These are phyloP conservation scores for Ctena decussata DNA, from an alignment of 2,888 invertebrate genomes.

Conservation along the genomic window DNA sequence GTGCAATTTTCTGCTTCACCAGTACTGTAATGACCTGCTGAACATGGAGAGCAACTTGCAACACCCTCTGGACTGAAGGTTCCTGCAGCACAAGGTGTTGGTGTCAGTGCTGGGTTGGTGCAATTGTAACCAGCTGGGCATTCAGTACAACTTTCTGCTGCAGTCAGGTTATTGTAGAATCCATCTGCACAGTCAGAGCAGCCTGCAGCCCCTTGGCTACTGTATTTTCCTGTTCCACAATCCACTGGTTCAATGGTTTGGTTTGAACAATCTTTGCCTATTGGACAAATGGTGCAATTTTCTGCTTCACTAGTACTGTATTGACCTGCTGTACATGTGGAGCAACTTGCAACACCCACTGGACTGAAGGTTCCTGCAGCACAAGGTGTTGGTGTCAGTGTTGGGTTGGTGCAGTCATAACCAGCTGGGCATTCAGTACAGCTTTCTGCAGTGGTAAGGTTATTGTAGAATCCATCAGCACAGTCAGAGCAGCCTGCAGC, in stretches of 20 bases:
- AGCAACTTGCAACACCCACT: conserved; percentile 75
- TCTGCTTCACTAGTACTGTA: conserved; percentile 71
- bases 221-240: conserved; percentile 52
- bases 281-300: conserved; percentile 70
- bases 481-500: conserved; percentile 58
- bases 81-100: conserved; percentile 53
- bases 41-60: conserved; percentile 67
- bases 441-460: conserved; percentile 23
- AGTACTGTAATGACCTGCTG: conserved; percentile 65
- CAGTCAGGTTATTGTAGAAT: conserved; percentile 56
- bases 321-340: conserved; percentile 69
- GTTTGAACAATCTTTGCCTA: conserved; percentile 45
- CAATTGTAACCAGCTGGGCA: conserved; percentile 68
- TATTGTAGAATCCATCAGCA: conserved; percentile 58
- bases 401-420: conserved; percentile 47
- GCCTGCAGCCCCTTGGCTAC: conserved; percentile 22
- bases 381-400: conserved; percentile 70
- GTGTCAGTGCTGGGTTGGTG: conserved; percentile 21
- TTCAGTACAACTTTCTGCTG: conserved; percentile 19
- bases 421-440: conserved; percentile 58
- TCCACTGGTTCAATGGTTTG: neutral
- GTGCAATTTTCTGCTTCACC: conserved; percentile 68
- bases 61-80: conserved; percentile 68
- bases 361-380: conserved; percentile 76
- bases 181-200: conserved; percentile 61